A percentile compares a stretch with the other conserved stretches of the same genome.
Evolutionary conservation across 1,140 invertebrate genomes (phyloP).

Genomic region (Scylla paramamosain): DNA sequence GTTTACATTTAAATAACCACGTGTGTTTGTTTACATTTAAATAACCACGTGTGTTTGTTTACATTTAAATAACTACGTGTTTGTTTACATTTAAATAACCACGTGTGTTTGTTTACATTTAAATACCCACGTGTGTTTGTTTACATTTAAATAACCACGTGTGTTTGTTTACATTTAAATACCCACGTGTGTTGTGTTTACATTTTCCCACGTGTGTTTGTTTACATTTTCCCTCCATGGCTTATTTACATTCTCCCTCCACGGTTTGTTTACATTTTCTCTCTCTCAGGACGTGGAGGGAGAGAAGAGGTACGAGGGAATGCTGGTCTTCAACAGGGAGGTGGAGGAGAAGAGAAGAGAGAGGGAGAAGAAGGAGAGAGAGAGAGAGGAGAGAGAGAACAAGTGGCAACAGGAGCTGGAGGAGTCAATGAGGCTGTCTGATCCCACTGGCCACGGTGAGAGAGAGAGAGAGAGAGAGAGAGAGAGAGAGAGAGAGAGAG

Average conservation of each 20-base stretch:
- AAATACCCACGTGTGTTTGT: too few species aligned
- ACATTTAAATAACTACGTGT: too few species aligned
- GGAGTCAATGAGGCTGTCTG: conserved; percentile 16
- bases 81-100: too few species aligned
- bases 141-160: too few species aligned
- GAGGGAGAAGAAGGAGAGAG: conserved; percentile 57
- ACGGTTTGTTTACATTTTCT: conserved; percentile 15
- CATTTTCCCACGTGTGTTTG: too few species aligned
- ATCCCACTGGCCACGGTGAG: conserved; percentile 47
- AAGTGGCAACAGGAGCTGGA: conserved; percentile 31
- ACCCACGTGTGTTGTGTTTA: too few species aligned
- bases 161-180: too few species aligned
- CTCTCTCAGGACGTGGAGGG: conserved; percentile 33
- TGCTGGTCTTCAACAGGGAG: conserved; percentile 73
- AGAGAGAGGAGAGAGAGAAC: conserved; percentile 53
- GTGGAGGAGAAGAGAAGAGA: conserved; percentile 47
- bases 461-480: conserved; percentile 32
- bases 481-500: conserved; percentile 41
- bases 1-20: too few species aligned
- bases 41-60: too few species aligned
- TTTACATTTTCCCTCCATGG: neutral
- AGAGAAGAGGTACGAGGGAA: conserved; percentile 56
- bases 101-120: too few species aligned
- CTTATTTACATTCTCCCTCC: conserved; percentile 27
- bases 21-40: too few species aligned